Evolutionary conservation across 2,113 vertebrate species (phyloP).

Genomic region (Centropus bengalensis): DNA sequence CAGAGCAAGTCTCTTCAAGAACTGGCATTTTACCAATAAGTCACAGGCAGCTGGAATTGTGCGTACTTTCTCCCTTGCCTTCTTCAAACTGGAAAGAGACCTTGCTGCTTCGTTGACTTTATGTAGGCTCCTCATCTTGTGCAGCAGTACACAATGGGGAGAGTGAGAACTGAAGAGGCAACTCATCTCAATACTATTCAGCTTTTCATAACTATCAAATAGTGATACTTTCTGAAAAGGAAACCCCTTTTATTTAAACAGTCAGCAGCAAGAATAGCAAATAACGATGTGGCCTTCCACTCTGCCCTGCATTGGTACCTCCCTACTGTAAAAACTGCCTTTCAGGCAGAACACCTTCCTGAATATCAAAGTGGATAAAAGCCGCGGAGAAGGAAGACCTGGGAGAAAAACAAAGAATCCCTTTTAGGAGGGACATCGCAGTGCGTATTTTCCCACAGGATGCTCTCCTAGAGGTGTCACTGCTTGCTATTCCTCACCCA

Average conservation of each 20-base stretch:
- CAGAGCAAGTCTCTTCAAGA: not conserved
- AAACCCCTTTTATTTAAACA: not conserved
- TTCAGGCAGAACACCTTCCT: not conserved
- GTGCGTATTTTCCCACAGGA: not conserved
- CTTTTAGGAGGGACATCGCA: not conserved
- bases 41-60: not conserved
- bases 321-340: not conserved
- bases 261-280: not conserved
- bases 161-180: not conserved
- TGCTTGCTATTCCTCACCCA: not conserved
- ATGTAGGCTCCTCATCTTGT: not conserved
- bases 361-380: not conserved
- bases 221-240: not conserved
- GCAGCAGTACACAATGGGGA: not conserved
- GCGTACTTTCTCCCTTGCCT: not conserved
- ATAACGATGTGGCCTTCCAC: not conserved
- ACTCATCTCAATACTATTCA: not conserved
- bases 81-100: not conserved
- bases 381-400: not conserved
- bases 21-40: not conserved
- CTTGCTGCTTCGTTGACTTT: not conserved
- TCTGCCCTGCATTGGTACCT: not conserved
- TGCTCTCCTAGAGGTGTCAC: not conserved
- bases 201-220: not conserved
- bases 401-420: not conserved